Conservation (phyloP, 1,140 invertebrate genomes). For the Drosophila pseudoobscura region DNA sequence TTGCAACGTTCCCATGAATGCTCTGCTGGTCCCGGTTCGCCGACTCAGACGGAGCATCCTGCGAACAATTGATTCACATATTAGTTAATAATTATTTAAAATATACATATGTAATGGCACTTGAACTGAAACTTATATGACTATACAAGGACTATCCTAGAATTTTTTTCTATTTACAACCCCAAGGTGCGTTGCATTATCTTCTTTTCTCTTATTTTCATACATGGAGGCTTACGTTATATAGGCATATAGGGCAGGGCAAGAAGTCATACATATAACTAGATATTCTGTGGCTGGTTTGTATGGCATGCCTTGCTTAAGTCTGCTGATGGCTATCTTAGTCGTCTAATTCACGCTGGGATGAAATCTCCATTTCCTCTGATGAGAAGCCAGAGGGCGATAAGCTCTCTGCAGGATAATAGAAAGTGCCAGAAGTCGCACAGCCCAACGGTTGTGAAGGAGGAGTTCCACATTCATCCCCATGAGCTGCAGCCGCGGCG, state of each 20-base stretch:
- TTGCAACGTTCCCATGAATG: conserved; percentile 35
- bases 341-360: conserved; percentile 60
- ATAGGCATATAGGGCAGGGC: too few relatives aligned
- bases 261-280: not conserved
- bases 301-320: not conserved
- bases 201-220: not conserved
- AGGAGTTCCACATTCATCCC: conserved; percentile 27
- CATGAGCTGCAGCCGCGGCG: conserved; percentile 9
- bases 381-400: conserved; percentile 78
- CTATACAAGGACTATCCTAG: conserved; percentile 44
- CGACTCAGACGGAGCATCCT: not conserved
- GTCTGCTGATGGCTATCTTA: conserved; percentile 16
- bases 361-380: conserved; percentile 69
- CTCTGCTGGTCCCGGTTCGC: too few relatives aligned
- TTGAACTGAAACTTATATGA: conserved; percentile 72
- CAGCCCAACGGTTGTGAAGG: conserved; percentile 12
- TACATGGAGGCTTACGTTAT: too few relatives aligned
- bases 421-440: conserved; percentile 21
- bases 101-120: conserved; percentile 64
- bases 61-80: conserved; percentile 28
- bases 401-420: conserved; percentile 77
- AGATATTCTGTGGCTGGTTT: not conserved
- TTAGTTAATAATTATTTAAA: conserved; percentile 4
- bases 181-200: conserved; percentile 14
- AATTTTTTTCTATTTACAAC: conserved; percentile 36